Conservation (phyloP, 2,113 vertebrate genomes). For the Hypanus sabinus region DNA sequence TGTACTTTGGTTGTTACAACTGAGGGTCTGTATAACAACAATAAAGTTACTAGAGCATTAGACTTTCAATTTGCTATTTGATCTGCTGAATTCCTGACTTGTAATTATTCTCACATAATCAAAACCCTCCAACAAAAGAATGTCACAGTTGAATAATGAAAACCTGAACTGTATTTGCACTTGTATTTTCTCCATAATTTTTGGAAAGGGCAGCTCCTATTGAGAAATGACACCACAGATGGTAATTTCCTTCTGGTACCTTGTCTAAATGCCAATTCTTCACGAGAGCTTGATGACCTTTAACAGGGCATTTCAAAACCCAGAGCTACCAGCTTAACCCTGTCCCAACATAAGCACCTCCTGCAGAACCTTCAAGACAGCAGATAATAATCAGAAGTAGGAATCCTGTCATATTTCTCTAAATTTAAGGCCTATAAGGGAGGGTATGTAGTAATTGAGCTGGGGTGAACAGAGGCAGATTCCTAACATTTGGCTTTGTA, state of each 20-base stretch:
- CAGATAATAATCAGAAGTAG: not conserved
- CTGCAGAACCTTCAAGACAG: not conserved
- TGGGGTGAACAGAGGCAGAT: no score
- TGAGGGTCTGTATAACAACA: not conserved
- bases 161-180: not conserved
- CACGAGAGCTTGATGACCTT: not conserved
- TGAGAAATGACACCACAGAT: not conserved
- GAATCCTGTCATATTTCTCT: not conserved
- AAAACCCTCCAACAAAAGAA: not conserved
- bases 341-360: not conserved
- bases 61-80: not conserved
- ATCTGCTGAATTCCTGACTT: not conserved
- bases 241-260: not conserved
- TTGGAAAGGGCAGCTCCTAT: not conserved
- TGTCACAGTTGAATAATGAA: not conserved
- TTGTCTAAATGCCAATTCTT: not conserved
- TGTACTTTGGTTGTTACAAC: not conserved
- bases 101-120: not conserved
- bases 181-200: not conserved
- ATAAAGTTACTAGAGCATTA: not conserved
- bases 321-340: not conserved
- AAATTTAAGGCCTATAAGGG: no score
- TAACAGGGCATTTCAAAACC: not conserved
- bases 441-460: not conserved
- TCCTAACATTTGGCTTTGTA: no score